A percentile compares a stretch with the other conserved stretches of the same genome.
phyloP scores from a whole-genome alignment of 2,888 invertebrate species.

The Eilema depressum region DNA sequence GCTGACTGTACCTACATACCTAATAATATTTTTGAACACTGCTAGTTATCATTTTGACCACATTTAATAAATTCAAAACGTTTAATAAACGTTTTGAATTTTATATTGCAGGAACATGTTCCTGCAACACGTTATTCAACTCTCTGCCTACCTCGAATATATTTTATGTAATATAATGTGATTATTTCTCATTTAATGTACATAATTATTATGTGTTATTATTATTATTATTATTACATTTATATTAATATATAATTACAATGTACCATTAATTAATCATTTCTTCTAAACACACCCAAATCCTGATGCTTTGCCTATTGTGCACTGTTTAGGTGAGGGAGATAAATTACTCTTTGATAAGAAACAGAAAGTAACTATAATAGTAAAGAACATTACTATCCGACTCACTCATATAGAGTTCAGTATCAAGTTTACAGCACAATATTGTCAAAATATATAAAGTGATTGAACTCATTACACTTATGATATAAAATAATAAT shows the following conservation, averaged over 20 bases:
- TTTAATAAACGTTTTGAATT: too few species aligned
- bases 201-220: too few species aligned
- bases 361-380: background rate
- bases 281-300: background rate
- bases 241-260: background rate
- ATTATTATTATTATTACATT: too few species aligned
- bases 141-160: too few species aligned
- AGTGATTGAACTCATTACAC: background rate
- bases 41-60: background rate
- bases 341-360: background rate
- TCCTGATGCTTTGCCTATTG: background rate
- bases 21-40: background rate
- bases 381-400: too few species aligned
- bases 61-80: background rate
- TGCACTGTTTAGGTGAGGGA: too few species aligned
- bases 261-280: background rate
- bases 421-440: background rate
- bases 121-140: too few species aligned
- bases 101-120: too few species aligned
- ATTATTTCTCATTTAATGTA: too few species aligned
- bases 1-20: background rate
- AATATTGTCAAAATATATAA: background rate
- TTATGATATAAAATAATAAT: slow-evolving; percentile 22
- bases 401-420: background rate
- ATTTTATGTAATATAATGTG: too few species aligned